Evolutionary conservation across 1,140 invertebrate genomes (phyloP).

Genomic region (Fopius arisanus): DNA sequence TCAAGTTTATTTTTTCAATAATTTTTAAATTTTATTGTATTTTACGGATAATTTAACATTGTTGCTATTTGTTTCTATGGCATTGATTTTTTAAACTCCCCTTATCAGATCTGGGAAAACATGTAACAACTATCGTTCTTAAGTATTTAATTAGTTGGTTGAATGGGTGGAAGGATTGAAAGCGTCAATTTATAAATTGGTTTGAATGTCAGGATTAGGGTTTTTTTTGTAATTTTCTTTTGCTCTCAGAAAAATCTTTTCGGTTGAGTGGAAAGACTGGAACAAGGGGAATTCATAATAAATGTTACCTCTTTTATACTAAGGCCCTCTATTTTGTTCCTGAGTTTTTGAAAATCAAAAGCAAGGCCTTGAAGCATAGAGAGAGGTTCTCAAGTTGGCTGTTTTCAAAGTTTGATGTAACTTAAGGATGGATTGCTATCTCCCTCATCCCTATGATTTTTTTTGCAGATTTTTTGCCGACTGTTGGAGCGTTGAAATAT

Average conservation of each 20-base stretch:
- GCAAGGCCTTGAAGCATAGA: not conserved
- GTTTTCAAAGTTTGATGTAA: not conserved
- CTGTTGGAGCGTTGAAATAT: no score
- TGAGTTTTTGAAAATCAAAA: not conserved
- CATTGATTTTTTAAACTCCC: not conserved
- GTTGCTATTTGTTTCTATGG: not conserved
- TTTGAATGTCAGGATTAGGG: not conserved
- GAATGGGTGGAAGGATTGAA: not conserved
- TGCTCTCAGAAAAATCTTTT: not conserved
- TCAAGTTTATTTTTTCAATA: not conserved
- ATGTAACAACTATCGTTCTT: not conserved
- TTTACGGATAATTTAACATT: not conserved
- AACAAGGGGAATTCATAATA: slow-evolving; percentile 51
- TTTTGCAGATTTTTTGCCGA: no score
- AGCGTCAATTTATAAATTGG: not conserved
- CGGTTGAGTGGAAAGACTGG: slow-evolving; percentile 49
- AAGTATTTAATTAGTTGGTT: not conserved
- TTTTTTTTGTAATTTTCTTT: not conserved
- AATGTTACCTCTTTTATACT: no score
- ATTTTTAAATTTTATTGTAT: not conserved
- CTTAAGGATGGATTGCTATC: no score
- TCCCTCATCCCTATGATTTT: no score
- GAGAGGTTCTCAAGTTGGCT: not conserved
- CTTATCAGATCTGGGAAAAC: not conserved
- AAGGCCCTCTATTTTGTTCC: no score